Percentiles rank a stretch among this genome's conserved stretches.
Conservation (phyloP, 2,797 vertebrate species). For the Phalanger gymnotis region DNA sequence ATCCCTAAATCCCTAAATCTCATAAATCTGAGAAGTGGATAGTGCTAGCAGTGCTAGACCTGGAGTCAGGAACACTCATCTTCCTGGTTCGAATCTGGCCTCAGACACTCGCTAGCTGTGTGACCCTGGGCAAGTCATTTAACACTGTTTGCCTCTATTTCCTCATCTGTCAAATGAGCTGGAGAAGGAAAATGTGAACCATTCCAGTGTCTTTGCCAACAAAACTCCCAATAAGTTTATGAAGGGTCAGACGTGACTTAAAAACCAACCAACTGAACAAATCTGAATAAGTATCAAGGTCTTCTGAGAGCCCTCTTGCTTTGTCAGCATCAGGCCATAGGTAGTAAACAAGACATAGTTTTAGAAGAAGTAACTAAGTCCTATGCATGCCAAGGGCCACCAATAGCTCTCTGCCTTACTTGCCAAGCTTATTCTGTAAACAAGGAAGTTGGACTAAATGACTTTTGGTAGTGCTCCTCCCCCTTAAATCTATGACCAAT, state of each 20-base stretch:
- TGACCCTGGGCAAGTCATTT: not conserved
- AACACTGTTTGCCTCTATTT: not conserved
- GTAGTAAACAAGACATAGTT: not conserved
- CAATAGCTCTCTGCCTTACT: not conserved
- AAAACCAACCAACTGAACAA: not conserved
- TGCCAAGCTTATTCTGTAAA: not conserved
- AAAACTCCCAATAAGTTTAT: not conserved
- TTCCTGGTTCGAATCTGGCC: not conserved
- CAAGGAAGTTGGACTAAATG: not conserved
- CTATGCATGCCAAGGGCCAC: not conserved
- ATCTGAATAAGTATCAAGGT: not conserved
- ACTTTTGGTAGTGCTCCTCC: not conserved
- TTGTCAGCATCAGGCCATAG: not conserved
- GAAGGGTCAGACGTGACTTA: not conserved
- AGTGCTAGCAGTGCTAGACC: no score
- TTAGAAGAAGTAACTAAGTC: not conserved
- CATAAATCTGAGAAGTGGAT: not conserved
- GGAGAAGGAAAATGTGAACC: not conserved
- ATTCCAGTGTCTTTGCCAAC: not conserved
- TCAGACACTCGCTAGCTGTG: not conserved
- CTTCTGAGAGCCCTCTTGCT: not conserved
- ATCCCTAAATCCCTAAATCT: no score
- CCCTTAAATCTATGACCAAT: not conserved
- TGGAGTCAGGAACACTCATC: not conserved
- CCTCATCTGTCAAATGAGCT: not conserved